These are phyloP conservation scores for Austrofundulus limnaeus DNA, from an alignment of 2,113 vertebrate genomes.

Conservation along the genomic window DNA sequence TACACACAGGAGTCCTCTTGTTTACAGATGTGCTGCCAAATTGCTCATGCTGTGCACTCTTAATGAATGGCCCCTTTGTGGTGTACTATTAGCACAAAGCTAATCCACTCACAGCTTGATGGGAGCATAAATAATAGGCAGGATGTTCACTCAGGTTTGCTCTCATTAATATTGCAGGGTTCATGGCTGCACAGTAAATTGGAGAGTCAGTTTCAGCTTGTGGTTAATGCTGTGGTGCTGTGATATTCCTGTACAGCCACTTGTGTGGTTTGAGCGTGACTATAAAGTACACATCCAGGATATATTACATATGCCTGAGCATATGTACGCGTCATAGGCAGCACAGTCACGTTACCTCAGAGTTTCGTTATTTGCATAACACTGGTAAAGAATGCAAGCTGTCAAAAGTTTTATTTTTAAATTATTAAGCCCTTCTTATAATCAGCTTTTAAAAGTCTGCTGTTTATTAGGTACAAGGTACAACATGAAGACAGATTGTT, in stretches of 20 bases:
- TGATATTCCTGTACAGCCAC: slow-evolving; percentile 22
- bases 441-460: no score
- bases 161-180: slow-evolving; percentile 69
- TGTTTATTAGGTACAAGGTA: no score
- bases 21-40: slow-evolving; percentile 56
- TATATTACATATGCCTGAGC: not conserved
- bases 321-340: not conserved
- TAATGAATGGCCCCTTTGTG: slow-evolving; percentile 64
- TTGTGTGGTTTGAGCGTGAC: slow-evolving; percentile 23
- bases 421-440: not conserved
- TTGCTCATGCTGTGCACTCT: slow-evolving; percentile 37
- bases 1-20: slow-evolving; percentile 20
- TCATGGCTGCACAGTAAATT: slow-evolving; percentile 50
- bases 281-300: not conserved
- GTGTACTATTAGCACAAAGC: slow-evolving; percentile 67
- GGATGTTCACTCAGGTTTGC: slow-evolving; percentile 67
- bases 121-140: slow-evolving; percentile 64
- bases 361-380: not conserved
- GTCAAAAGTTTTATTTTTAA: not conserved
- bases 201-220: slow-evolving; percentile 57
- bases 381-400: not conserved
- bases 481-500: no score
- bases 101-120: slow-evolving; percentile 61
- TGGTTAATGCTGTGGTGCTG: slow-evolving; percentile 36
- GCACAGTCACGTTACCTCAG: not conserved